A percentile compares a stretch with the other conserved stretches of the same genome.
Evolutionary conservation across 2,797 vertebrate genomes (phyloP).

Genomic region (Streptopelia turtur): DNA sequence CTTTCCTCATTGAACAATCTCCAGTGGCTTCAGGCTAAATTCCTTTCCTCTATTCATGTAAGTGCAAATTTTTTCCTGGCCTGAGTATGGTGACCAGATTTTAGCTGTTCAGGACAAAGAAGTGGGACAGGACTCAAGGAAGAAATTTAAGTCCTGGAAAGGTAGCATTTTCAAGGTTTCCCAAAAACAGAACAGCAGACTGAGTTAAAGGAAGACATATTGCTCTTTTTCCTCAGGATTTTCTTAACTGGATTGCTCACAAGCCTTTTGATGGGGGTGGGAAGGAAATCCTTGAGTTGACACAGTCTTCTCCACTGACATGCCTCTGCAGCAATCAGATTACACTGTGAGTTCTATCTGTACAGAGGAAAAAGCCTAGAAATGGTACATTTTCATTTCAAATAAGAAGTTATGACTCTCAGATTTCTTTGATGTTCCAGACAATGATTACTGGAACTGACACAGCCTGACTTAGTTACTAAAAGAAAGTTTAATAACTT

Average conservation of each 20-base stretch:
- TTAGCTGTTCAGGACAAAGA: background rate
- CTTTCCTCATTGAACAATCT: background rate
- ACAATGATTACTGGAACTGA: background rate
- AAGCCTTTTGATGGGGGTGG: background rate
- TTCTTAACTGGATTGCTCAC: background rate
- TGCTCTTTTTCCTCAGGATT: background rate
- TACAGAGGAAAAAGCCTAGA: background rate
- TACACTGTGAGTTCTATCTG: background rate
- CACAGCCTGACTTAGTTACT: background rate
- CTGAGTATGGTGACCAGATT: background rate
- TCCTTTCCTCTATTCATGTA: background rate
- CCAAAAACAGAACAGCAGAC: background rate
- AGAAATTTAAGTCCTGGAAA: background rate
- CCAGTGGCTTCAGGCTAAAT: background rate
- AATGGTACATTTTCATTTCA: background rate
- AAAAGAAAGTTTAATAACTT: conserved; percentile 1
- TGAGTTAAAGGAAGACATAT: background rate
- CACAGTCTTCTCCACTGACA: background rate
- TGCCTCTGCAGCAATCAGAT: background rate
- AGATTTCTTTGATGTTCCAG: background rate
- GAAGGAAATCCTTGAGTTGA: background rate
- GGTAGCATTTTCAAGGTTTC: background rate
- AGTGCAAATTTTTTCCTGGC: background rate
- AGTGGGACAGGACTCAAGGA: background rate
- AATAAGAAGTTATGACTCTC: background rate